Percentiles rank a stretch among this genome's conserved stretches.
Conservation (phyloP, 2,113 vertebrate species). For the Poecilia latipinna region DNA sequence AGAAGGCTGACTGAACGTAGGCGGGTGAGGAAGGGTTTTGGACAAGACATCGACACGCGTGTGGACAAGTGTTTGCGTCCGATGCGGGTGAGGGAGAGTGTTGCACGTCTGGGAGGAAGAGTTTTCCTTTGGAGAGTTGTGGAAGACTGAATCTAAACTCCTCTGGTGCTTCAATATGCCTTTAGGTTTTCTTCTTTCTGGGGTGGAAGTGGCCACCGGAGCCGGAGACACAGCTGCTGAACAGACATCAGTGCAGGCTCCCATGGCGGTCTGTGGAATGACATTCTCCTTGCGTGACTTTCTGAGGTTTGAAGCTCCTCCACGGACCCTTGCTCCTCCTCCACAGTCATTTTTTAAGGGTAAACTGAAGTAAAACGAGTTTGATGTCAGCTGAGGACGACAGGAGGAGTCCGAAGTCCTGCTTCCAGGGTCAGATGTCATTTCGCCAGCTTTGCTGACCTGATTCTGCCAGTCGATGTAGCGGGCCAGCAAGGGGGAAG, state of each 20-base stretch:
- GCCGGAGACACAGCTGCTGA: constrained; percentile 30
- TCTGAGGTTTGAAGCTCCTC: constrained; percentile 71
- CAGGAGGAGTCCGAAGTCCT: constrained; percentile 40
- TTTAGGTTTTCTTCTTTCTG: constrained; percentile 77
- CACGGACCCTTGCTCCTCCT: constrained; percentile 27
- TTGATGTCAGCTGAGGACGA: constrained; percentile 28
- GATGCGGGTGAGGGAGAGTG: constrained; percentile 26
- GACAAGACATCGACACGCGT: constrained; percentile 35
- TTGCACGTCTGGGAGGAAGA: constrained; percentile 34
- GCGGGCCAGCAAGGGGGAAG: constrained; percentile 78
- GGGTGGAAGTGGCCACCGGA: constrained; percentile 34
- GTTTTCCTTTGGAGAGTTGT: constrained; percentile 50
- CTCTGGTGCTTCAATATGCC: constrained; percentile 81
- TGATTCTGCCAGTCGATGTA: constrained; percentile 83
- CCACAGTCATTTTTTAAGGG: constrained; percentile 48
- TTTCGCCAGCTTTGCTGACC: constrained; percentile 30
- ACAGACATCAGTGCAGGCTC: constrained; percentile 38
- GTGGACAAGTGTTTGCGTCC: constrained; percentile 31
- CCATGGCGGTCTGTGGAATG: constrained; percentile 69
- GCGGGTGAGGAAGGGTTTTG: constrained; percentile 35
- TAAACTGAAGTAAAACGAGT: constrained; percentile 63
- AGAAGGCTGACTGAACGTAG: constrained; percentile 67
- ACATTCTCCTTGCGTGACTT: constrained; percentile 83
- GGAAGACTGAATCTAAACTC: constrained; percentile 78
- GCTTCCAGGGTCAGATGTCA: constrained; percentile 33